Evolutionary conservation across 2,797 vertebrate genomes (phyloP).

Genomic region (Nasua narica): DNA sequence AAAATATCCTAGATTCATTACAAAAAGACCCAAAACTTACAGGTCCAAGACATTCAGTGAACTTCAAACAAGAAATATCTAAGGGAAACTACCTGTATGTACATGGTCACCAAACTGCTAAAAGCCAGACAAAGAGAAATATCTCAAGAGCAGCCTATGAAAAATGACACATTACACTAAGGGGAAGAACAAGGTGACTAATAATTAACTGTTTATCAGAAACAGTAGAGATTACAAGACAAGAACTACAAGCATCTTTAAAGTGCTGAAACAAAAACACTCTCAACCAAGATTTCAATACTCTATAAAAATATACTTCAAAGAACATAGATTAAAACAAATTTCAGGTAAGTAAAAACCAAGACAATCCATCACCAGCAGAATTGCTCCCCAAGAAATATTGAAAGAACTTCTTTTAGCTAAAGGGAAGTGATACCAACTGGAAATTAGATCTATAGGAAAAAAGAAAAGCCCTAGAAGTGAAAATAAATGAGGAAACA

Average conservation of each 20-base stretch:
- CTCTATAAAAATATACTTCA: background rate
- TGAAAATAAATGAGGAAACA: background rate
- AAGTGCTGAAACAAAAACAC: background rate
- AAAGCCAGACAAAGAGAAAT: background rate
- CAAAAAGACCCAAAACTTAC: background rate
- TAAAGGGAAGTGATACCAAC: background rate
- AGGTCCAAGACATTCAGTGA: background rate
- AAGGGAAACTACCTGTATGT: background rate
- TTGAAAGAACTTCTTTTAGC: background rate
- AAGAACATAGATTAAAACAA: background rate
- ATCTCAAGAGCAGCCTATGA: background rate
- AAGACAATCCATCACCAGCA: background rate
- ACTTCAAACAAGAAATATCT: background rate
- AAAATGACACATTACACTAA: background rate
- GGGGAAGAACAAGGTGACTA: background rate
- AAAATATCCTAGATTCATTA: background rate
- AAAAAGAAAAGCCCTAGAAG: background rate
- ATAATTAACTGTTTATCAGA: background rate
- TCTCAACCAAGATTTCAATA: background rate
- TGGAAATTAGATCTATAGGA: background rate
- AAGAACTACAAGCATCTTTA: background rate
- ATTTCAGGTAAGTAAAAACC: background rate
- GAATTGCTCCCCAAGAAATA: background rate
- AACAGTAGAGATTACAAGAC: background rate
- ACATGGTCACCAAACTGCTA: background rate